Conservation (phyloP, 2,113 vertebrate species). For the Rattus norvegicus region GRCr8 NC_086026.1:93948001-93948500, state of each 20-base stretch:
- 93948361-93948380: neutral
- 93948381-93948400: neutral
- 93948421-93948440: neutral
- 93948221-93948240: neutral
- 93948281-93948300: neutral
- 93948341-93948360: neutral
- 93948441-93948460: neutral
- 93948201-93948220: neutral
- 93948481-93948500: neutral
- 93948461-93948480: slow-evolving; percentile 23
- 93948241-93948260: neutral
- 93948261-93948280: neutral
- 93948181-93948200: neutral
- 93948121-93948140: neutral
- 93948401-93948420: neutral
- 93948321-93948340: neutral
- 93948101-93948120: slow-evolving; percentile 39
- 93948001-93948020: slow-evolving; percentile 38
- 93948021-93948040: slow-evolving; percentile 34
- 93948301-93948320: neutral
- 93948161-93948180: neutral
- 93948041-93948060: neutral
- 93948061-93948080: slow-evolving; percentile 15
- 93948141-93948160: neutral
- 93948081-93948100: slow-evolving; percentile 32